A percentile compares a stretch with the other conserved stretches of the same genome.
Evolutionary conservation across 2,888 invertebrate species (phyloP).

Genomic region (Malacosoma neustria): DNA sequence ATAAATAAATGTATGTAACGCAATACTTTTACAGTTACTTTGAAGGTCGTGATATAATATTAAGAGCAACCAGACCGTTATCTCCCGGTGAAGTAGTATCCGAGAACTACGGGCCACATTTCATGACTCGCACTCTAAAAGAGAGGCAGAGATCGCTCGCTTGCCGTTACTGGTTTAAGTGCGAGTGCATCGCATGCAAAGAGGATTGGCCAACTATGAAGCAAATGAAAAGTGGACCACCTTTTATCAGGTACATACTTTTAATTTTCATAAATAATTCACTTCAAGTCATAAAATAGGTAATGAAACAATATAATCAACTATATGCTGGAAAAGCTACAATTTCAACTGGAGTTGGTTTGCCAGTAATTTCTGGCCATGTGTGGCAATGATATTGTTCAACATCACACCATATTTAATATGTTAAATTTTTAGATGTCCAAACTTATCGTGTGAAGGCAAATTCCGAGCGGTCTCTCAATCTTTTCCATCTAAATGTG

Average conservation of each 20-base stretch:
- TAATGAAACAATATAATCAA: too few species aligned
- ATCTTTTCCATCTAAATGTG: slow-evolving; percentile 33
- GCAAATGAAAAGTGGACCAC: slow-evolving; percentile 65
- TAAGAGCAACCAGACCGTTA: slow-evolving; percentile 80
- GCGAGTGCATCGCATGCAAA: slow-evolving; percentile 81
- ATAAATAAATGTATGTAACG: too few species aligned
- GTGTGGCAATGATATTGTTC: too few species aligned
- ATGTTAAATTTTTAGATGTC: slow-evolving; percentile 29
- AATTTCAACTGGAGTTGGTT: too few species aligned
- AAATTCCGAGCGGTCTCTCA: slow-evolving; percentile 37
- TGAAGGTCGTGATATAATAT: slow-evolving; percentile 81
- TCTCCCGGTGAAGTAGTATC: slow-evolving; percentile 79
- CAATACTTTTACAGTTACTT: slow-evolving; percentile 81
- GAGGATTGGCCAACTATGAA: slow-evolving; percentile 84
- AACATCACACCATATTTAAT: too few species aligned
- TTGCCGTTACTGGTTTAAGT: slow-evolving; percentile 86
- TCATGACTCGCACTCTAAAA: slow-evolving; percentile 65
- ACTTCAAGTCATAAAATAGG: too few species aligned
- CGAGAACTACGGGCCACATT: slow-evolving; percentile 90
- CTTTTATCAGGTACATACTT: slow-evolving; percentile 46
- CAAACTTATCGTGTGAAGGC: slow-evolving; percentile 36
- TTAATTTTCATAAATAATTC: too few species aligned
- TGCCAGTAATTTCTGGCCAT: too few species aligned
- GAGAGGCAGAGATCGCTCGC: slow-evolving; percentile 77
- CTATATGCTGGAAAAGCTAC: too few species aligned